Conservation (phyloP, 2,888 invertebrate genomes). For the Cephus sareptanus region DNA sequence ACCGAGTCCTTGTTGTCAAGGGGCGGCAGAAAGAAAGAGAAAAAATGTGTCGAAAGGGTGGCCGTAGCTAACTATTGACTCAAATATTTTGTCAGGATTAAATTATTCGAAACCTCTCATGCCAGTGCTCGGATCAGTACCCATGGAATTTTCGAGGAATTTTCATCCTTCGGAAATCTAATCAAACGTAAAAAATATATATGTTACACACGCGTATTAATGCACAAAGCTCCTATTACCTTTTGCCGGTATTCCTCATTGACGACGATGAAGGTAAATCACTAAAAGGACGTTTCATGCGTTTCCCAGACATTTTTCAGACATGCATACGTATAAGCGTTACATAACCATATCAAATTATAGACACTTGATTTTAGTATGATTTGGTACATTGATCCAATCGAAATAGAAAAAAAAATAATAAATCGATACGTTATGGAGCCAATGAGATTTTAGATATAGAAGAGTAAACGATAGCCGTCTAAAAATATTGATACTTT, state of each 20-base stretch:
- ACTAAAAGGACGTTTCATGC: background rate
- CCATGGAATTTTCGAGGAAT: background rate
- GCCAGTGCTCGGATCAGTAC: background rate
- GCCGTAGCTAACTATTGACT: background rate
- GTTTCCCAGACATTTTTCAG: background rate
- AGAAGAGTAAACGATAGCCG: conserved; percentile 40
- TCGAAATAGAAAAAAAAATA: conserved; percentile 22
- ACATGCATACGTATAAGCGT: background rate
- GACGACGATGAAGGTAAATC: background rate
- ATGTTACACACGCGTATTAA: background rate
- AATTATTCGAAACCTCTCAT: background rate
- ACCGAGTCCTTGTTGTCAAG: background rate
- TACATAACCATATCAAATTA: background rate
- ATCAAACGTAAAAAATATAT: background rate
- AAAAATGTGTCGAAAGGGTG: background rate
- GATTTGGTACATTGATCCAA: background rate
- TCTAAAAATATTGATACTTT: conserved; percentile 61
- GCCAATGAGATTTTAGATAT: conserved; percentile 49
- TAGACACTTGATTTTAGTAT: background rate
- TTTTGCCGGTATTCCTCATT: background rate
- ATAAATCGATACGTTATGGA: conserved; percentile 45
- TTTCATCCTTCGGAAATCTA: background rate
- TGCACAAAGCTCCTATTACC: background rate
- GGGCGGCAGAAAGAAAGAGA: background rate
- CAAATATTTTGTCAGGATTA: background rate